Evolutionary conservation across 2,888 invertebrate species (phyloP).

Genomic region (Xestia rhomboidea): DNA sequence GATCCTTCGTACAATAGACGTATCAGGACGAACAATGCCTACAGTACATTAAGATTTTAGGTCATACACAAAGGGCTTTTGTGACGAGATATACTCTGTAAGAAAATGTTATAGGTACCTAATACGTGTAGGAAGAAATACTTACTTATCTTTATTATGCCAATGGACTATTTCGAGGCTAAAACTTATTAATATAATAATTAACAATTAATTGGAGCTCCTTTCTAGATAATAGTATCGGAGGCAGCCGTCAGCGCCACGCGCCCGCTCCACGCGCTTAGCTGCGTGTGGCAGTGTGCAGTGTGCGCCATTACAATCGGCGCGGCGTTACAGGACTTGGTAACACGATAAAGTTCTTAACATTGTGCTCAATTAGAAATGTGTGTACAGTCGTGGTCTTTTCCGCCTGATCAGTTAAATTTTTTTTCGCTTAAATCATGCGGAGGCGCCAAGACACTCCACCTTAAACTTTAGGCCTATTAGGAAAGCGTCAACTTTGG

Average conservation of each 20-base stretch:
- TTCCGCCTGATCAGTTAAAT: too few species aligned
- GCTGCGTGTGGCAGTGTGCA: too few species aligned
- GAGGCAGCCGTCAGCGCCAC: slow-evolving; percentile 45
- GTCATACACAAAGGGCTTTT: slow-evolving; percentile 7
- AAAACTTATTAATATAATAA: slow-evolving; percentile 4
- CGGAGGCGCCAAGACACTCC: too few species aligned
- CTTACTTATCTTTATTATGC: neutral
- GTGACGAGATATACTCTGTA: slow-evolving; percentile 6
- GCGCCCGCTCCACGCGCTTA: slow-evolving; percentile 9
- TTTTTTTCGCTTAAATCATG: too few species aligned
- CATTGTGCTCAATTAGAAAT: slow-evolving; percentile 15
- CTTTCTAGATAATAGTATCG: slow-evolving; percentile 27
- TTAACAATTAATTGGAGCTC: slow-evolving; percentile 37
- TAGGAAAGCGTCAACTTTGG: too few species aligned
- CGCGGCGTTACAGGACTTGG: slow-evolving; percentile 10
- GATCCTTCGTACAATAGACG: neutral
- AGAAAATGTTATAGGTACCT: neutral
- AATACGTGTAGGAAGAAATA: neutral
- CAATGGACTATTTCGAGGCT: neutral
- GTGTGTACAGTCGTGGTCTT: too few species aligned
- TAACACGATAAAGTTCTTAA: slow-evolving; percentile 15
- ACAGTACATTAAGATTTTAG: slow-evolving; percentile 7
- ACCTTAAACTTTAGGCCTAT: too few species aligned
- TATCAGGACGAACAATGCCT: neutral
- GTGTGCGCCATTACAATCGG: slow-evolving; percentile 1